Evolutionary conservation across 2,113 vertebrate species (phyloP), one percentile per base, ranked within the genome.

Genomic region (Glareola pratincola): DNA sequence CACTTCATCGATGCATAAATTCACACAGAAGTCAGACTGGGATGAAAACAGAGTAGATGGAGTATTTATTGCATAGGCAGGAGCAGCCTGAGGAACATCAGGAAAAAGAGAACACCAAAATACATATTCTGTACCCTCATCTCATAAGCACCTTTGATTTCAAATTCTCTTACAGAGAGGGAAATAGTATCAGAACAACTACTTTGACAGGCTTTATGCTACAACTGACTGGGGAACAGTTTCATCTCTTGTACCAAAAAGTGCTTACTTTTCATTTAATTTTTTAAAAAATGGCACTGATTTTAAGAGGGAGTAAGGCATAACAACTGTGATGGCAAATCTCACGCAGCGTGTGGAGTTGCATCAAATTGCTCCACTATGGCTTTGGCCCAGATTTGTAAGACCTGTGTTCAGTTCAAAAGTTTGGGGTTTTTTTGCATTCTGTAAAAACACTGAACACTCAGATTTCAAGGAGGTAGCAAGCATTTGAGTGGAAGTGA

Each of bases 1-100:
- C 93, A 56, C 80, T 92, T 92, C 51, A 75, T 86, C 82, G 82
- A 94, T 69, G 69, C 96, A 94, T 98, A 97, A 96, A 96, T 97
- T 97, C 94, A 91, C 75, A 86, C 84, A 93, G 94, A 79, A 95
- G 94, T 87, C 75, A 75, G 92, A 89, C 72, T 97, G 96, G 94
- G 96, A 95, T 89, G 90, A 90, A 97, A 97, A 85, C 85, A 80
- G 76, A 96, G 67, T 86, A 90, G 64, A 74, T 66, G 78, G 76
- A 97, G 92, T 94, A 91, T 92, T 97, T 92, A 79, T 96, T 64
- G 8, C 80, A 88, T 56, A 91, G 92, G 73, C 78, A 96, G 91
- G 89, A 96, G 66, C 83, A 92, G 96, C 85, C 37, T 9, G 32
- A 92, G 85, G 79, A 91, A 63, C 47, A 74, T 57, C 41, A 71